Evolutionary conservation across 2,113 vertebrate species (phyloP).

Genomic region (Sander lucioperca): DNA sequence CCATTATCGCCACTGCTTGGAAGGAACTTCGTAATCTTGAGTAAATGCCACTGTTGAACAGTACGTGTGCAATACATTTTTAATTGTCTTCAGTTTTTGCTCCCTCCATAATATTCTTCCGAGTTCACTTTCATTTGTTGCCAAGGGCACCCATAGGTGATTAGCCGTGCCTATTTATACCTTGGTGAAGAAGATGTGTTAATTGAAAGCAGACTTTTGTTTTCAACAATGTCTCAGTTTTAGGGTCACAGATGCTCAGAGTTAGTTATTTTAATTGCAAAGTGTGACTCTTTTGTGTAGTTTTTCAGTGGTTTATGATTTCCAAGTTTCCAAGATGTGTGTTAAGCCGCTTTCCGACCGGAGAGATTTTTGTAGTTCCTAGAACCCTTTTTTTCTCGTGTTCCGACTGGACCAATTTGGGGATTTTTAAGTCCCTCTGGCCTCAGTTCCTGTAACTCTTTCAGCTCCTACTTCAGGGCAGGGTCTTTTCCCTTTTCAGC

Average conservation of each 20-base stretch:
- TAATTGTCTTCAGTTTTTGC: constrained; percentile 9
- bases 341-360: too few relatives aligned
- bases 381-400: too few relatives aligned
- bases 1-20: neutral
- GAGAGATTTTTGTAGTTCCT: too few relatives aligned
- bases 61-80: neutral
- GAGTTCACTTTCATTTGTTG: constrained; percentile 4
- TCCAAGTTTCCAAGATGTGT: neutral
- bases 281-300: neutral
- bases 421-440: too few relatives aligned
- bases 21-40: constrained; percentile 10
- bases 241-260: neutral
- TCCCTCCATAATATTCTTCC: neutral
- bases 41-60: constrained; percentile 16
- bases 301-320: neutral
- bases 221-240: constrained; percentile 21
- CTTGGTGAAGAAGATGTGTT: constrained; percentile 26
- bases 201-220: constrained; percentile 28
- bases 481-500: too few relatives aligned
- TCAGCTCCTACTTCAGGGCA: too few relatives aligned
- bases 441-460: too few relatives aligned
- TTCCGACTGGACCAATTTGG: too few relatives aligned
- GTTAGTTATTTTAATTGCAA: neutral
- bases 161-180: constrained; percentile 30
- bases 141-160: neutral